Conservation (phyloP, 2,888 invertebrate species). For the Caenorhabditis japonica region DNA sequence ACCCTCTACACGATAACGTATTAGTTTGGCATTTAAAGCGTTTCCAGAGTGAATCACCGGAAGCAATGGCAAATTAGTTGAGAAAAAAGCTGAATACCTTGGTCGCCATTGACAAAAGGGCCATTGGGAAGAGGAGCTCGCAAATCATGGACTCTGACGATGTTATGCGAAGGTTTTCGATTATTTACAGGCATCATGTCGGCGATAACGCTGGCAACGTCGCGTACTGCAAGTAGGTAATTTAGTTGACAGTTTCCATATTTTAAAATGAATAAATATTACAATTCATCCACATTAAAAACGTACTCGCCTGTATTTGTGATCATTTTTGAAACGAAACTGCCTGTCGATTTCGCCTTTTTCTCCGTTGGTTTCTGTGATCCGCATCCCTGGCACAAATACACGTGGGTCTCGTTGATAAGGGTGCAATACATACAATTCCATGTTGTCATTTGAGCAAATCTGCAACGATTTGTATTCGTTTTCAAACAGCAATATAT, state of each 20-base stretch:
- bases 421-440: conserved; percentile 59
- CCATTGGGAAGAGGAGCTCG: conserved; percentile 28
- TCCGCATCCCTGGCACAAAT: conserved; percentile 57
- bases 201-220: conserved; percentile 41
- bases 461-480: no score
- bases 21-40: no score
- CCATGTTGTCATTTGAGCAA: conserved; percentile 55
- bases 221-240: conserved; percentile 34
- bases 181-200: conserved; percentile 35
- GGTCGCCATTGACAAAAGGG: conserved; percentile 14
- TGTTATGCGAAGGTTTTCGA: conserved; percentile 23
- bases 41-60: no score
- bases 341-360: conserved; percentile 3
- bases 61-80: no score
- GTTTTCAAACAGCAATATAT: no score
- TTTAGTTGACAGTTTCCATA: no score
- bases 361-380: conserved; percentile 40
- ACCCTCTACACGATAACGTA: no score
- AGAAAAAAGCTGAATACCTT: no score
- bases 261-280: no score
- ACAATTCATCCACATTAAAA: no score
- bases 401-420: conserved; percentile 28
- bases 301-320: conserved; percentile 41
- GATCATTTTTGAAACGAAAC: conserved; percentile 48
- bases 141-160: conserved; percentile 29